Conservation (phyloP, 2,888 invertebrate genomes). For the Merodon equestris region DNA sequence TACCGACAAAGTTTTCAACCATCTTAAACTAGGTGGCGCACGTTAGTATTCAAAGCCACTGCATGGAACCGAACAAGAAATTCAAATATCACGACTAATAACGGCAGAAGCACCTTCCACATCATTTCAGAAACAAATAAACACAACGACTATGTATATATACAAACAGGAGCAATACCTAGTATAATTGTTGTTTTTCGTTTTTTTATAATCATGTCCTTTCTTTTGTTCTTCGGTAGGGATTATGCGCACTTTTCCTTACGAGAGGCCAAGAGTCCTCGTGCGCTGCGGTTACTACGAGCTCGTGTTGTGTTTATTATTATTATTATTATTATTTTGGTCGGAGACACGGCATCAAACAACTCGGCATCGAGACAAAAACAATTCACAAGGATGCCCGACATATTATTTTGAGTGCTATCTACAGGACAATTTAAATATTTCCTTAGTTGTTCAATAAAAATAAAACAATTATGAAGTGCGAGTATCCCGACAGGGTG, state of each 20-base stretch:
- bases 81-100: too few relatives aligned
- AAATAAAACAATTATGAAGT: too few relatives aligned
- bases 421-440: too few relatives aligned
- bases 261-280: slow-evolving; percentile 53
- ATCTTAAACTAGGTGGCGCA: too few relatives aligned
- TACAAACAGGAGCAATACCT: background rate
- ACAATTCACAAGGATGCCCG: background rate
- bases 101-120: too few relatives aligned
- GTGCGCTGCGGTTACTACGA: slow-evolving; percentile 61
- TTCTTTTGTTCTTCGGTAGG: slow-evolving; percentile 1
- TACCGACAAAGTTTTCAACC: too few relatives aligned
- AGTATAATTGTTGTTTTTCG: background rate
- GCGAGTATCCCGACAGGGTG: background rate
- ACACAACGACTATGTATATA: background rate
- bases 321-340: slow-evolving; percentile 64
- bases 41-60: too few relatives aligned
- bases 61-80: too few relatives aligned
- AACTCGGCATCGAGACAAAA: slow-evolving; percentile 7
- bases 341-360: slow-evolving; percentile 29
- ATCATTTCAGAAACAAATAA: too few relatives aligned
- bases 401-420: too few relatives aligned
- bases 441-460: too few relatives aligned
- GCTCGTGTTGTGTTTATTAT: slow-evolving; percentile 58
- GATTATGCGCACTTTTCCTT: slow-evolving; percentile 59
- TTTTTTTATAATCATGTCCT: background rate